Base-by-base conservation (phyloP, 1,140 invertebrate genomes). In the roundworm (Caenorhabditis elegans) region DNA sequence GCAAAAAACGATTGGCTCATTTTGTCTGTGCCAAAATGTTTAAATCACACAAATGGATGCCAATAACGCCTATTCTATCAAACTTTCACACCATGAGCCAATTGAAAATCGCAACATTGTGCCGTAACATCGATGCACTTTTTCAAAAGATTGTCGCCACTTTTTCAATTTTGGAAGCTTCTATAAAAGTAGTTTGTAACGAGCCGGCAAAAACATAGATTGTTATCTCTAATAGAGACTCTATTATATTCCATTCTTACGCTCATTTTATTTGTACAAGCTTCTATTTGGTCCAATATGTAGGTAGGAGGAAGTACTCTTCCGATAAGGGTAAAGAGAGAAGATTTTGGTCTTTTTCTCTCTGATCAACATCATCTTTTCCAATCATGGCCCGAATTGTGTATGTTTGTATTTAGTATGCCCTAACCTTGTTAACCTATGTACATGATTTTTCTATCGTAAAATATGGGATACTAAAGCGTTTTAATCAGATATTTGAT, bases 281-380 rank as follows among this genome's bases (percentile, higher is more conserved):
- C 76, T 77, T 49, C 48, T 77, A 70, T 70, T 39, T 70, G 22
- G 34, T 39, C 60, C 36, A 70, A 70, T 70, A 70, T 70, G 60
- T 70, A 39, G 26, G 26, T 34, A n/a, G 34, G 60, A 22, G 34
- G 55, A 22, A 15, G 39, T 8, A 15, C 39, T n/a, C 28, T 34
- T 70, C 60, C 60, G 60, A 70, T 70, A 70, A 70, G 60, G 19
- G 34, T 43, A 70, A 70, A 70, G 60, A 43, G 39, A 43, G 5
- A 70, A 70, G 60, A 39, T 39, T 70, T 43, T 31, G 31, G 31
- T 11, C 34, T 39, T 34, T 31, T 22, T 65, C 17, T 22, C 55
- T 65, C 31, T 65, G 10, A 55, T 55, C 55, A 65, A 34, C 28
- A 11, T 39, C n/a, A 70, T 36, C 34, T 8, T 8, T n/a, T n/a